Base-by-base conservation (phyloP, 2,113 vertebrate genomes). In the Telmatochromis sp. region DNA sequence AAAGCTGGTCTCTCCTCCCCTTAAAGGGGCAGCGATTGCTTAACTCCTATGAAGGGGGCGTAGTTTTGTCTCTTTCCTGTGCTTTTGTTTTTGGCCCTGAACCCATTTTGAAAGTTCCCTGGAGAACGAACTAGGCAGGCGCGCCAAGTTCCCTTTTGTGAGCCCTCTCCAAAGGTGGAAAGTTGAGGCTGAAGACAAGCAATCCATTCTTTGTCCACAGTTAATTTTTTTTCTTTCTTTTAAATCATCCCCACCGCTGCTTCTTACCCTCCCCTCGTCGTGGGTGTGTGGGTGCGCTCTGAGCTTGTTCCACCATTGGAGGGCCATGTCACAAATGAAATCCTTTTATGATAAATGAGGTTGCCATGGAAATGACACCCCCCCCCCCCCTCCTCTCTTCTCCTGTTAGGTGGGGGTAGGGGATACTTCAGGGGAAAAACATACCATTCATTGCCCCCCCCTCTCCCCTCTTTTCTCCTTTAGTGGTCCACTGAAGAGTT, bases 281-380 rank as follows among this genome's bases (percentile, higher is more conserved):
- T 75, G 87, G 89, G 89, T 82, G 55, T 86, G 81, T 65, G 79
- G 63, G 89, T 90, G 93, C 92, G 35, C 53, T 86, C 93, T 85
- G 45, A 86, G 90, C 91, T 88, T 37, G 84, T 88, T 93, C 87
- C 91, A 88, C 91, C 87, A 95, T 94, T 95, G 90, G 81, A 94
- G 93, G 87, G 89, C 94, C 82, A 85, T 94, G 86, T 95, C 93
- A 90, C 94, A 93, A 88, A 91, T 86, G 91, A 87, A 96, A 94
- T 96, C 94, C 96, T 96, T 97, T 96, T 95, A 96, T 97, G 96
- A 55, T 93, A 95, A 93, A 95, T 95, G 92, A 95, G 95, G 97
- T 97, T 96, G 93, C 97, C 96, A 97, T 97, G 96, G 97, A 94
- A 96, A 96, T 97, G 94, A 93, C 13, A 87, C 89, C 94, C 79